Percentiles rank a stretch among this genome's conserved stretches.
phyloP scores from a whole-genome alignment of 1,140 invertebrate species.

The Trichonephila clavipes region DNA sequence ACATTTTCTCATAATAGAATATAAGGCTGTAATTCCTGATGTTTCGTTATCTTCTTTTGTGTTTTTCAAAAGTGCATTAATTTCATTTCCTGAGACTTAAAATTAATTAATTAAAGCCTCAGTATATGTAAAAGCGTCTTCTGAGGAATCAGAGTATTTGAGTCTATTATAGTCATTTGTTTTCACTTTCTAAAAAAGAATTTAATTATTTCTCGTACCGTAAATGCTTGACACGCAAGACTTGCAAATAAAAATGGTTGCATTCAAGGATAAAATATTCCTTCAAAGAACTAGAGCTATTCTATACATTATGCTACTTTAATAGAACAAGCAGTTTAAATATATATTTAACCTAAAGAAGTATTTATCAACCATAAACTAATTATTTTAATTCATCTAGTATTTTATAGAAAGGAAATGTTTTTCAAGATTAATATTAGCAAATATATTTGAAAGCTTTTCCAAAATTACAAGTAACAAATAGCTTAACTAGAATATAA shows the following conservation, averaged over 20 bases:
- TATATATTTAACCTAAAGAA: neutral
- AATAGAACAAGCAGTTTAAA: neutral
- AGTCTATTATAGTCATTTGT: slow-evolving; percentile 20
- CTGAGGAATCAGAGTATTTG: slow-evolving; percentile 17
- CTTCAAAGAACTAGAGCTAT: neutral
- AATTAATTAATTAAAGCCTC: slow-evolving; percentile 40
- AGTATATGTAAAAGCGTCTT: slow-evolving; percentile 20
- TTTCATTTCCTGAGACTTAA: slow-evolving; percentile 25
- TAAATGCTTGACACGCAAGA: slow-evolving; percentile 16
- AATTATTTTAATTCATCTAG: too few species aligned
- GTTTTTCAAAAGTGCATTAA: slow-evolving; percentile 18
- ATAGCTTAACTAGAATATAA: too few species aligned
- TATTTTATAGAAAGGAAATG: too few species aligned
- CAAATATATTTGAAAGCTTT: too few species aligned
- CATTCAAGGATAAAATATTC: neutral
- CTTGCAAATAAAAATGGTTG: neutral
- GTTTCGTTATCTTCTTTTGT: neutral
- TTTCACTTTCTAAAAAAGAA: neutral
- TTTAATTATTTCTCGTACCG: slow-evolving; percentile 8
- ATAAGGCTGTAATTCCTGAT: neutral
- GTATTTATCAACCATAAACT: neutral
- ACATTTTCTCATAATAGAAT: neutral
- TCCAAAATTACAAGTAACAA: too few species aligned
- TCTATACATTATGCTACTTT: neutral
- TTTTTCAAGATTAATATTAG: too few species aligned